Base-by-base conservation (phyloP, 2,113 vertebrate genomes). In the Hippocampus zosterae region DNA sequence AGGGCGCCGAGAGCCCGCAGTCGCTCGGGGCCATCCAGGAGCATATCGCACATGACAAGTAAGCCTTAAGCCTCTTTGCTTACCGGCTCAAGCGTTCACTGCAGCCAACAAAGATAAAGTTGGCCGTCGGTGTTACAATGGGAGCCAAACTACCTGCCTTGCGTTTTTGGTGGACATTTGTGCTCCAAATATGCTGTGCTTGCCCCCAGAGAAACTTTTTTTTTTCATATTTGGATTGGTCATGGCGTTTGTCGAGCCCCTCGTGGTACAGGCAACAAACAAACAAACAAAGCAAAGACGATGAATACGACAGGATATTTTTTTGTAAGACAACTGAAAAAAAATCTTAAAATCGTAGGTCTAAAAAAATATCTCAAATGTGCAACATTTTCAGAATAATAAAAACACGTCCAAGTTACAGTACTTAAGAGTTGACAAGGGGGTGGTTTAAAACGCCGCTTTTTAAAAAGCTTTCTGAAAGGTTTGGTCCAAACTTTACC, bases 1-100 rank as follows among this genome's bases (percentile, higher is more conserved):
- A 89, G 71, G 82, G 85, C 86, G 82, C 74, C 77, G 77, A 74
- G 80, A 81, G 77, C 57, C 88, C 79, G 57, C 10, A 50, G 78
- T 67, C 84, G 2, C 90, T 94, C 56, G 91, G 86, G 68, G 89
- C 92, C 88, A 93, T 93, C 77, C 88, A 88, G 80, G 93, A 95
- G 48, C 88, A 90, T 59, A 78, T 83, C 41, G 76, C 84, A 16
- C 92, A 88, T 59, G 93, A 93, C 71, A 94, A 93, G 94, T 95
- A 93, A 95, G 94, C 52, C 2, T 3, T 10, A 25, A 29, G 56
- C 8, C 4, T 64, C 61, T 63, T 63, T 63, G 61, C 37, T 33
- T 27, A 29, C 25, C 62, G 11, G 56, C 25, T 59, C 56, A 63
- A 37, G 42, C 61, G 21, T 63, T 61, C 60, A 62, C 60, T 21